These are phyloP conservation scores for Neodon shergylaensis DNA, from an alignment of 2,113 vertebrate species.

Conservation along the genomic window DNA sequence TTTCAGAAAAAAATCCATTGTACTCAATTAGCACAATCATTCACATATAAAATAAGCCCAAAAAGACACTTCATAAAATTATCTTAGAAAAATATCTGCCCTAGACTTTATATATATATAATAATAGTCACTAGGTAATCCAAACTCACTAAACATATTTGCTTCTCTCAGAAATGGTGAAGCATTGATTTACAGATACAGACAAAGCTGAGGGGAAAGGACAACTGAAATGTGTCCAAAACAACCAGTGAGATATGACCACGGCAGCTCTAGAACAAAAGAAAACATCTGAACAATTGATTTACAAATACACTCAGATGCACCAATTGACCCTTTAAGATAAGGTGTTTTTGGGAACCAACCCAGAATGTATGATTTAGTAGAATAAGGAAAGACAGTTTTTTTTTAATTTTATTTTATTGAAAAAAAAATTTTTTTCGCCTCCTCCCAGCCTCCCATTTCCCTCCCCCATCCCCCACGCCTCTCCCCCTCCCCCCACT, in stretches of 20 bases:
- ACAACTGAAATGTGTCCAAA: not conserved
- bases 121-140: not conserved
- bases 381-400: not conserved
- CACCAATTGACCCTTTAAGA: not conserved
- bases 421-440: no score
- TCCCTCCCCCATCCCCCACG: no score
- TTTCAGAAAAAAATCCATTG: not conserved
- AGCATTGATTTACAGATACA: not conserved
- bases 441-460: no score
- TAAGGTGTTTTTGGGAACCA: not conserved
- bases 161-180: not conserved
- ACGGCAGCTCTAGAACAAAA: not conserved
- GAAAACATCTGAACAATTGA: not conserved
- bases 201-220: not conserved
- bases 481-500: no score
- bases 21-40: not conserved
- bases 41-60: not conserved
- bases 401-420: no score
- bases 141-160: not conserved
- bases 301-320: not conserved
- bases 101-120: not conserved
- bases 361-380: not conserved
- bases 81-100: not conserved
- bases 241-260: not conserved
- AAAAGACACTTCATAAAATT: not conserved